Percentiles rank a stretch among this genome's conserved stretches.
Conservation (phyloP, 2,888 invertebrate species). For the Synergus japonicus region DNA sequence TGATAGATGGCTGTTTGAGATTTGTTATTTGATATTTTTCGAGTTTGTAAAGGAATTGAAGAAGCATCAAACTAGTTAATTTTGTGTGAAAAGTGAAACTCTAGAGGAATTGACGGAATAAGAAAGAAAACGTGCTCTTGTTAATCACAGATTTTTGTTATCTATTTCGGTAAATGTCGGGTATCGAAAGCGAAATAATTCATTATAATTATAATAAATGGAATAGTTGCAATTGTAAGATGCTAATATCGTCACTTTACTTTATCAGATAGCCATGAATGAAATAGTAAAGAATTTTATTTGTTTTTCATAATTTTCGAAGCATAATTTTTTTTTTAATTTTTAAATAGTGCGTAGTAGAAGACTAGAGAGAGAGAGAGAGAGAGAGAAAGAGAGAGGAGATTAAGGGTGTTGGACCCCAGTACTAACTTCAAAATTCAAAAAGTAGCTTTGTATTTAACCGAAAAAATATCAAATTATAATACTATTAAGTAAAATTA, state of each 20-base stretch:
- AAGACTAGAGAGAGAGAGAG: not conserved
- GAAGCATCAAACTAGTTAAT: not conserved
- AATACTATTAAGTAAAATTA: no score
- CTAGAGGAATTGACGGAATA: not conserved
- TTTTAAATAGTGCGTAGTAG: not conserved
- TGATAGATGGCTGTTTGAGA: not conserved
- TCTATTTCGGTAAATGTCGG: not conserved
- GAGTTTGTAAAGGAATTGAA: not conserved
- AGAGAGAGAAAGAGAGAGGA: not conserved
- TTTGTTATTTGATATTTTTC: not conserved
- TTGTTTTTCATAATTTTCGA: not conserved
- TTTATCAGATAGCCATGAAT: not conserved
- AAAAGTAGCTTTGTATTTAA: no score
- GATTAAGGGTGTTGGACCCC: no score
- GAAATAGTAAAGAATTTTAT: not conserved
- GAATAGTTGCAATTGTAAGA: constrained; percentile 35
- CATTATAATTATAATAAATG: constrained; percentile 16
- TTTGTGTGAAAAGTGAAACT: not conserved
- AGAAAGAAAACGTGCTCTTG: constrained; percentile 22
- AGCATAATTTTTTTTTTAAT: not conserved
- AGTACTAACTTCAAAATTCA: no score
- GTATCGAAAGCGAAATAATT: constrained; percentile 20
- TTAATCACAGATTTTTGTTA: constrained; percentile 22
- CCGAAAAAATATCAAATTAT: no score
- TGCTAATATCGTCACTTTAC: constrained; percentile 7